These are phyloP conservation scores for Drosophila setifemur DNA, from an alignment of 1,140 invertebrate genomes.

Conservation along the genomic window DNA sequence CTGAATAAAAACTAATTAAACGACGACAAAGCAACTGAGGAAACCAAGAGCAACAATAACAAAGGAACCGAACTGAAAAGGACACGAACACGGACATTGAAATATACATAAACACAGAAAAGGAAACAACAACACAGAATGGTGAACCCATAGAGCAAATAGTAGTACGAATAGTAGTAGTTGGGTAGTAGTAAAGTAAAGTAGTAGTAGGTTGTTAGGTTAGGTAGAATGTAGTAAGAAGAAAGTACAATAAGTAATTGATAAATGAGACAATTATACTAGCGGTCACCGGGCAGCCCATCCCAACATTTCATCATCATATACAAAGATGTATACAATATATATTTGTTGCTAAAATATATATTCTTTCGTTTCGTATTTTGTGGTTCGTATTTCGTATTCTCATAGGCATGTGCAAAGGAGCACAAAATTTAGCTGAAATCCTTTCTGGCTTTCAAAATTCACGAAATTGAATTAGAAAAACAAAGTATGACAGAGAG, in stretches of 20 bases:
- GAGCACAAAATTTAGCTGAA: constrained; percentile 67
- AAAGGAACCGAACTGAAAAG: constrained; percentile 28
- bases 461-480: constrained; percentile 66
- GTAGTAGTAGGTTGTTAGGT: constrained; percentile 64
- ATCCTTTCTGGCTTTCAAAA: constrained; percentile 47
- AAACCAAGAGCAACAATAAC: constrained; percentile 11
- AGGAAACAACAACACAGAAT: constrained; percentile 69
- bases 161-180: constrained; percentile 70
- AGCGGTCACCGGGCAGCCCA: constrained; percentile 83
- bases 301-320: constrained; percentile 83
- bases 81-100: constrained; percentile 68
- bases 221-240: constrained; percentile 77
- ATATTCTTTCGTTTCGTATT: constrained; percentile 30
- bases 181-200: constrained; percentile 54
- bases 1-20: constrained; percentile 29
- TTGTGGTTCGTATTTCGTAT: constrained; percentile 23
- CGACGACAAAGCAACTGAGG: constrained; percentile 27
- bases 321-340: constrained; percentile 72
- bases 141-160: constrained; percentile 76
- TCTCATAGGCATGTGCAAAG: constrained; percentile 50
- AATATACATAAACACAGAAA: constrained; percentile 38
- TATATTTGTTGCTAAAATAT: constrained; percentile 57
- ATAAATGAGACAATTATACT: constrained; percentile 82
- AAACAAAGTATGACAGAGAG: constrained; percentile 69
- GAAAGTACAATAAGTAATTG: constrained; percentile 80